Evolutionary conservation across 2,888 invertebrate genomes (phyloP), one percentile per base, ranked within the genome.

Genomic region (Mythimna pallens): DNA sequence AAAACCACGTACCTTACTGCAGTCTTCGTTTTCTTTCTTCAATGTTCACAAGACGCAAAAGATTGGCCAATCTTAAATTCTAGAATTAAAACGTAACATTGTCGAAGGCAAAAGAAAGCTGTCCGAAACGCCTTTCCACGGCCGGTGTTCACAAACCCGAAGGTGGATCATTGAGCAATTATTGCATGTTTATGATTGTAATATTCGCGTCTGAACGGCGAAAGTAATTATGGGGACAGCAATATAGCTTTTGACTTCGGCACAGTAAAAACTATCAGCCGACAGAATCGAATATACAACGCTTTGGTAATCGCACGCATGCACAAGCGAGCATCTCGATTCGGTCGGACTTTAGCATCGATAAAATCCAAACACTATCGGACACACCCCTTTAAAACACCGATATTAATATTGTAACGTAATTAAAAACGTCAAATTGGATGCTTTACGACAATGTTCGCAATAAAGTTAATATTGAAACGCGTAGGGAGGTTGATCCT

Each of bases 61-160:
- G 92, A 95, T 94, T 95, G 95, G 94, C 94, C 95, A 95, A 94
- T 93, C 93, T 94, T 95, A 94, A 78, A 83, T 88, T 90, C 91
- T 93, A 93, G 86, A 84, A 82, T 85, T 89, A 87, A 88, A 88
- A 87, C 87, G 85, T 88, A 84, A 87, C 80, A 84, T 84, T 82
- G 87, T 91, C 93, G 92, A 90, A 88, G 92, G 91, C 92, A 94
- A 95, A 94, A 93, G 93, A 93, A 94, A 94, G 93, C 90, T 90
- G 90, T 78, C 76, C 83, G 86, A 65, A 84, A 84, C 87, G 86
- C 86, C 85, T 86, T 82, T 85, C 76, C 82, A 79, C 83, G 76
- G 87, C 81, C 87, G 85, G 81, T 75, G 79, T 82, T 73, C 84
- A 66, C 81, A 86, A 88, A 90, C 85, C 78, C 87, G 89, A 89